phyloP scores from a whole-genome alignment of 1,140 invertebrate species.

The Trinorchestia longiramus region DNA sequence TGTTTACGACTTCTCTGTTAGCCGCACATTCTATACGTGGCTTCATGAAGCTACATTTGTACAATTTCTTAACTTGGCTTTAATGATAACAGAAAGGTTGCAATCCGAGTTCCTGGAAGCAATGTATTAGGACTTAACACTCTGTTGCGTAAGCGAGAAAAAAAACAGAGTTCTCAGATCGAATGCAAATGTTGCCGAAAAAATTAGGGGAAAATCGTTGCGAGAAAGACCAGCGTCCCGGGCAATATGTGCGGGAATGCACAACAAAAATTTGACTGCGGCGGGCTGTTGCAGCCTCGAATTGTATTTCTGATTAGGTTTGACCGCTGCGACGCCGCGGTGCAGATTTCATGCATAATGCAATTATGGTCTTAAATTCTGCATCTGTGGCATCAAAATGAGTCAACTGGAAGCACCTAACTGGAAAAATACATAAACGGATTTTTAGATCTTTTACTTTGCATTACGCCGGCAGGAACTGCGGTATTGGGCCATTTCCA shows the following conservation, averaged over 20 bases:
- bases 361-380: conserved; percentile 41
- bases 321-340: not conserved
- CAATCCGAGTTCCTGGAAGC: not conserved
- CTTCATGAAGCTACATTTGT: not conserved
- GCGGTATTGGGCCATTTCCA: not conserved
- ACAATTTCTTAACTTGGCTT: not conserved
- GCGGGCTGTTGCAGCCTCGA: conserved; percentile 29
- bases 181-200: conserved; percentile 17
- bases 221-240: not conserved
- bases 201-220: not conserved
- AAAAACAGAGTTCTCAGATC: not conserved
- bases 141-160: not conserved
- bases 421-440: conserved; percentile 11
- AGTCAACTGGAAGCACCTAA: not conserved
- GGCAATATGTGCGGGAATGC: not conserved
- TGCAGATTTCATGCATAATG: conserved; percentile 55
- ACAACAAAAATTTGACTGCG: conserved; percentile 9
- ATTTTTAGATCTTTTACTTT: not conserved
- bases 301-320: conserved; percentile 53
- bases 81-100: not conserved
- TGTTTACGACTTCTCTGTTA: not conserved
- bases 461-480: not conserved
- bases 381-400: conserved; percentile 28
- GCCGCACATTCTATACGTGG: not conserved
- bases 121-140: not conserved